Evolutionary conservation across 2,797 vertebrate species (phyloP), one percentile per base, ranked within the genome.

Genomic region (Leontopithecus rosalia): DNA sequence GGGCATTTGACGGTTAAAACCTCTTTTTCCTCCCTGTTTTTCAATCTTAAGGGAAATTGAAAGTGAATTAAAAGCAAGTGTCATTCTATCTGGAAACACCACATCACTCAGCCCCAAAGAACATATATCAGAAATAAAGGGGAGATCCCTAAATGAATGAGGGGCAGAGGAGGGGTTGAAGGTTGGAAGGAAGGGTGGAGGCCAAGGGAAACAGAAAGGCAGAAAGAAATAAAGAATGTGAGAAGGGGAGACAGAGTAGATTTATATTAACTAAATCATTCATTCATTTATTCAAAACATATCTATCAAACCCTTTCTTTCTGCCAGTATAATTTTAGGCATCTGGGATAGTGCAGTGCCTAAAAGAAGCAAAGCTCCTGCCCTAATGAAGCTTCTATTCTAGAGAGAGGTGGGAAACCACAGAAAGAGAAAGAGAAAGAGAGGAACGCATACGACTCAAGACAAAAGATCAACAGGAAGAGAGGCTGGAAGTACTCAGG

Each of bases 1-100:
- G 46, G 57, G 57, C 67, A 75, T 58, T 77, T 14, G 1, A 41
- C 86, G 73, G 83, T 67, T 43, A 50, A 12, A 3, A 4, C 87
- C 91, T 97, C 52, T 43, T 22, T 88, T 73, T 48, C 55, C 39
- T 81, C 20, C 36, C 55, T 95, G 72, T 67, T 94, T 97, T 97
- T 97, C 85, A 52, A n/a, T 82, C 15, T 97, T 73, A 2, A 67
- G 97, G 96, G 91, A 73, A 94, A 43, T 36, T 94, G 70, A 50
- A 36, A 80, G 55, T 10, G 13, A 55, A 30, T 77, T 90, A 94
- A 94, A 96, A 97, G 97, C 30, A 91, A 85, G 19, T 26, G 39
- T 72, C 30, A 48, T 0, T 12, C 50, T 50, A n/a, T 50, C 43
- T 36, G 58, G 46, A 43, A 12, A n/a, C 41, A 1, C 89, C 46